These are phyloP conservation scores for Cephus pygmeus DNA, from an alignment of 2,888 invertebrate genomes.

Conservation along the genomic window DNA sequence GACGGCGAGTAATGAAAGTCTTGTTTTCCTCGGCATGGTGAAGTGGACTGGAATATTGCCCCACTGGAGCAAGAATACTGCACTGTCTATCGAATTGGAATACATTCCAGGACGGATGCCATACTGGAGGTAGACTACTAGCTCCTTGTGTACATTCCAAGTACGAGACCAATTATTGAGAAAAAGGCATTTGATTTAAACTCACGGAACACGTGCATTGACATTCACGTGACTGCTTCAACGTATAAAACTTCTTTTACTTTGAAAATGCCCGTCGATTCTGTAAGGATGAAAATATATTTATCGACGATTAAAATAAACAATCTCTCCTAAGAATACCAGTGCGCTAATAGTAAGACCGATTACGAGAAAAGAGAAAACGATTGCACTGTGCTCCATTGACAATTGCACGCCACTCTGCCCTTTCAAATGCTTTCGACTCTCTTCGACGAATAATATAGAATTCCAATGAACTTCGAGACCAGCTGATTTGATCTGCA, in stretches of 20 bases:
- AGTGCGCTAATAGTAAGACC: background rate
- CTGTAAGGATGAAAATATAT: too few species aligned
- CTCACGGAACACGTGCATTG: too few species aligned
- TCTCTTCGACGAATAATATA: background rate
- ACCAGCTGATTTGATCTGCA: background rate
- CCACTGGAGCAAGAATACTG: background rate
- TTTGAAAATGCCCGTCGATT: too few species aligned
- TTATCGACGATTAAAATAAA: too few species aligned
- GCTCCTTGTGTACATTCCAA: background rate
- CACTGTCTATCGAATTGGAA: background rate
- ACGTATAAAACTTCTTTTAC: too few species aligned
- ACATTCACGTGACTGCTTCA: too few species aligned
- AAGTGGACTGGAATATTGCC: background rate
- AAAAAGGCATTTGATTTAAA: too few species aligned
- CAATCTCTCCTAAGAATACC: too few species aligned
- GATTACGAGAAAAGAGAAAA: background rate
- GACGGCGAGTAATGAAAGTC: slow-evolving; percentile 3
- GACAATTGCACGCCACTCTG: background rate
- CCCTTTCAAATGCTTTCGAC: background rate
- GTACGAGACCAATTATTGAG: too few species aligned
- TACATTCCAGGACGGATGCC: background rate
- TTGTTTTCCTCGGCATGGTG: background rate
- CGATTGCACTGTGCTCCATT: background rate
- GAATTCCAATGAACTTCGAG: background rate
- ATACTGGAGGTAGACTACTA: background rate